A percentile compares a stretch with the other conserved stretches of the same genome.
Conservation (phyloP, 2,113 vertebrate genomes). For the Heteronetta atricapilla region DNA sequence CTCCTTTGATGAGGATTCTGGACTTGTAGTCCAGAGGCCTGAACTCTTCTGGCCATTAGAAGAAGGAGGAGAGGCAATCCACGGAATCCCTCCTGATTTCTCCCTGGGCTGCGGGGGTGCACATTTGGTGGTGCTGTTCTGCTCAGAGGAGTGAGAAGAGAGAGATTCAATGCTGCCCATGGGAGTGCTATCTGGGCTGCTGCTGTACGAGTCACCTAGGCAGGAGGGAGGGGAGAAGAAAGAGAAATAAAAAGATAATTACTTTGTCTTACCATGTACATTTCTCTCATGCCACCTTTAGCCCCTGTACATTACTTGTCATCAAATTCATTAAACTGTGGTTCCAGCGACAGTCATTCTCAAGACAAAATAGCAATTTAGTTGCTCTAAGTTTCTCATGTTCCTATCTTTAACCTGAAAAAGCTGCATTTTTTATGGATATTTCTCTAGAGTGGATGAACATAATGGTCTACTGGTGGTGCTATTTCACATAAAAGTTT, state of each 20-base stretch:
- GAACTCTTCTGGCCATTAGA: conserved; percentile 85
- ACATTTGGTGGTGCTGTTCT: conserved; percentile 85
- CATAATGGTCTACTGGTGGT: not conserved
- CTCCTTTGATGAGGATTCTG: conserved; percentile 91
- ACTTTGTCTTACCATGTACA: not conserved
- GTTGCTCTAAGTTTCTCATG: not conserved
- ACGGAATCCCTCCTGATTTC: conserved; percentile 76
- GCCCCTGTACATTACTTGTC: not conserved
- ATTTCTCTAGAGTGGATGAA: not conserved
- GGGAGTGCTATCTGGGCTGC: conserved; percentile 93
- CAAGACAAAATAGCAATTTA: not conserved
- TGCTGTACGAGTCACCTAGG: conserved; percentile 94
- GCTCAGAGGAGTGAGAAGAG: conserved; percentile 97
- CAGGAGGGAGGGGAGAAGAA: not conserved
- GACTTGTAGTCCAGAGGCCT: conserved; percentile 85
- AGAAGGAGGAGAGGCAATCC: conserved; percentile 77
- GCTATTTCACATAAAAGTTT: not conserved
- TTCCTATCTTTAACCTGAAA: not conserved
- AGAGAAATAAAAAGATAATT: not conserved
- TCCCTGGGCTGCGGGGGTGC: conserved; percentile 80
- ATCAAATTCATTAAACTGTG: not conserved
- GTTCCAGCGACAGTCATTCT: not conserved
- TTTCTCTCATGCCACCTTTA: not conserved
- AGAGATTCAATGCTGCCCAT: conserved; percentile 97
- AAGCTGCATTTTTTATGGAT: not conserved